These are phyloP conservation scores for Dromas ardeola DNA, from an alignment of 2,113 vertebrate genomes.

Conservation along the genomic window DNA sequence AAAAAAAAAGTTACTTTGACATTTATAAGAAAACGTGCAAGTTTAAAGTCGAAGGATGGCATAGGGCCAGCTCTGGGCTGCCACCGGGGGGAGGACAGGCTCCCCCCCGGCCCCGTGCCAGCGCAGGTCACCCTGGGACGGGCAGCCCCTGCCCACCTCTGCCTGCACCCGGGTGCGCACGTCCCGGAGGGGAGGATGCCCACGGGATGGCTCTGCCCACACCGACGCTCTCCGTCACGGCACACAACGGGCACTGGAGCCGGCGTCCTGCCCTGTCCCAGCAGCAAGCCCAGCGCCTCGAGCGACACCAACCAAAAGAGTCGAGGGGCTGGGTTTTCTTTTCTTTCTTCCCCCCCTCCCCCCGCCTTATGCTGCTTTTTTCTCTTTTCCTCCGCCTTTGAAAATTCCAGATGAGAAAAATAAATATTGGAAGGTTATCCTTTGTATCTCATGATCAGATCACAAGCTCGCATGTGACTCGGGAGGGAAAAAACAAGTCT, in stretches of 20 bases:
- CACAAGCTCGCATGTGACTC: slow-evolving; percentile 65
- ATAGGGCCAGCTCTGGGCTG: background rate
- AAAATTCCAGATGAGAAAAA: slow-evolving; percentile 50
- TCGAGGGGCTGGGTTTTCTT: background rate
- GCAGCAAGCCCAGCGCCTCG: background rate
- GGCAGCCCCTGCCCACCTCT: background rate
- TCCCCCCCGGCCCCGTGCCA: too few species aligned
- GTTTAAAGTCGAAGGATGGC: background rate
- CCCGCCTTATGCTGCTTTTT: background rate
- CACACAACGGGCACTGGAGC: background rate
- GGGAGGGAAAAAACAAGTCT: slow-evolving; percentile 58
- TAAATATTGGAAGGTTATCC: slow-evolving; percentile 62
- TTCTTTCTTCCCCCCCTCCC: background rate
- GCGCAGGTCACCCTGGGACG: background rate
- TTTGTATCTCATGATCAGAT: slow-evolving; percentile 63
- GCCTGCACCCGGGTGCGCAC: background rate
- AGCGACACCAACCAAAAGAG: background rate
- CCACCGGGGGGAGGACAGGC: background rate
- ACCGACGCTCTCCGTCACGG: accelerated
- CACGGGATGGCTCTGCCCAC: accelerated
- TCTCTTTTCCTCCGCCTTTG: background rate
- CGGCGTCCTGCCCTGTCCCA: background rate
- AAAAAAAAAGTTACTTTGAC: background rate
- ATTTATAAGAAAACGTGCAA: background rate
- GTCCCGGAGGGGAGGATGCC: too few species aligned